A percentile compares a stretch with the other conserved stretches of the same genome.
phyloP scores from a whole-genome alignment of 2,797 vertebrate genomes.

The Enteromius paludinosus region DNA sequence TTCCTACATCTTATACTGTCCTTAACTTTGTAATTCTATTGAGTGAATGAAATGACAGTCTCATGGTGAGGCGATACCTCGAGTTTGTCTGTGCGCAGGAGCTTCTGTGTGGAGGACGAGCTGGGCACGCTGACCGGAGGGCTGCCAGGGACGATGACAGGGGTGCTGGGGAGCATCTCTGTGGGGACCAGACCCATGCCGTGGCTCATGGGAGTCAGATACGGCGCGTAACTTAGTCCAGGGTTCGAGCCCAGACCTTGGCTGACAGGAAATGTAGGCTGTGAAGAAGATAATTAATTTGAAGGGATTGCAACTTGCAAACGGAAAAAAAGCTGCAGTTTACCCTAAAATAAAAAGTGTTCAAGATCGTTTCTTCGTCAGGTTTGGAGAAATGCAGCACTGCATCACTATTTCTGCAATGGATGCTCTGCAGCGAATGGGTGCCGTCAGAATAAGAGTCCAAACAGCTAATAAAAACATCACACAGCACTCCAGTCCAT shows the following conservation, averaged over 20 bases:
- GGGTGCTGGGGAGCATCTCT: slow-evolving; percentile 90
- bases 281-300: slow-evolving; percentile 41
- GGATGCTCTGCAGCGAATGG: not conserved
- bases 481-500: not conserved
- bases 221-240: slow-evolving; percentile 94
- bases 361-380: not conserved
- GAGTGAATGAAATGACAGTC: not conserved
- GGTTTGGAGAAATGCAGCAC: not conserved
- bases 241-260: slow-evolving; percentile 91
- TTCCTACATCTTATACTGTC: not conserved
- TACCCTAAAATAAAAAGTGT: not conserved
- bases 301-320: not conserved
- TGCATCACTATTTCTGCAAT: not conserved
- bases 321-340: not conserved
- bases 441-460: not conserved
- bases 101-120: slow-evolving; percentile 93
- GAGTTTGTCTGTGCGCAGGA: slow-evolving; percentile 96
- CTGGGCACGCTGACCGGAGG: slow-evolving; percentile 87
- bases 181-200: slow-evolving; percentile 94
- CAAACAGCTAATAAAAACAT: not conserved
- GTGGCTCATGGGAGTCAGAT: slow-evolving; percentile 90
- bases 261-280: slow-evolving; percentile 87
- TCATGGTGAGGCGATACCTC: slow-evolving; percentile 83
- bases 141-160: slow-evolving; percentile 90
- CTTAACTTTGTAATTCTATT: not conserved